phyloP scores from a whole-genome alignment of 1,140 invertebrate genomes.

The Phortica variegata region DNA sequence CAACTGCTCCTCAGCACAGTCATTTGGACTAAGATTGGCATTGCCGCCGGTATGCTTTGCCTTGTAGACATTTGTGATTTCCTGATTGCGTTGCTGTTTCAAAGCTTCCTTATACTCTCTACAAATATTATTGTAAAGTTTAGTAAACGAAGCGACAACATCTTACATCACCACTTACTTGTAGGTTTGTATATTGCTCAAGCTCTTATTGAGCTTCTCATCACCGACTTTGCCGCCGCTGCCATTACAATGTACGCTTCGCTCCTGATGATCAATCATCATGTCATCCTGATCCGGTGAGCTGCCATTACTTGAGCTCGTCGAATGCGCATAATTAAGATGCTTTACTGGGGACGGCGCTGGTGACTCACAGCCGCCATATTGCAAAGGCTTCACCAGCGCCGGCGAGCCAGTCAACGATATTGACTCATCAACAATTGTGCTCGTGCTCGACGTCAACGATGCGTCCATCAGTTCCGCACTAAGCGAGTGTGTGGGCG shows the following conservation, averaged over 20 bases:
- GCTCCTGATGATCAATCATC: conserved; percentile 46
- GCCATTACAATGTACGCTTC: conserved; percentile 43
- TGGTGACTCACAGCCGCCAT: conserved; percentile 5
- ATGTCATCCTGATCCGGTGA: conserved; percentile 56
- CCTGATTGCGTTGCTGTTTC: conserved; percentile 77
- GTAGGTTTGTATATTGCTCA: conserved; percentile 80
- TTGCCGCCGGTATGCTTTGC: conserved; percentile 43
- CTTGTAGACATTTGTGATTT: conserved; percentile 68
- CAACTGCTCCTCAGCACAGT: conserved; percentile 24
- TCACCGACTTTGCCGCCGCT: conserved; percentile 34
- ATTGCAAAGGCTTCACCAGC: conserved; percentile 11
- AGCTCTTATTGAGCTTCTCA: conserved; percentile 69
- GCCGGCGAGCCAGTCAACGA: conserved; percentile 27
- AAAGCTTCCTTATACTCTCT: conserved; percentile 86
- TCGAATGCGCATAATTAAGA: conserved; percentile 33
- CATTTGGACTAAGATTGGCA: conserved; percentile 42
- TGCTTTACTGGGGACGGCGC: conserved; percentile 12
- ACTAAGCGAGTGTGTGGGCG: conserved; percentile 25
- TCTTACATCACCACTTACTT: conserved; percentile 62
- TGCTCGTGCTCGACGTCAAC: conserved; percentile 47
- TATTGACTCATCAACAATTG: conserved; percentile 51
- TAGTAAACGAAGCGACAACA: background rate
- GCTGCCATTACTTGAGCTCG: conserved; percentile 49
- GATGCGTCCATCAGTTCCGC: conserved; percentile 48
- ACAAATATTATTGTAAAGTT: conserved; percentile 51